These are phyloP conservation scores for Actinemys pallida DNA, from an alignment of 2,113 vertebrate species.

Conservation along the genomic window DNA sequence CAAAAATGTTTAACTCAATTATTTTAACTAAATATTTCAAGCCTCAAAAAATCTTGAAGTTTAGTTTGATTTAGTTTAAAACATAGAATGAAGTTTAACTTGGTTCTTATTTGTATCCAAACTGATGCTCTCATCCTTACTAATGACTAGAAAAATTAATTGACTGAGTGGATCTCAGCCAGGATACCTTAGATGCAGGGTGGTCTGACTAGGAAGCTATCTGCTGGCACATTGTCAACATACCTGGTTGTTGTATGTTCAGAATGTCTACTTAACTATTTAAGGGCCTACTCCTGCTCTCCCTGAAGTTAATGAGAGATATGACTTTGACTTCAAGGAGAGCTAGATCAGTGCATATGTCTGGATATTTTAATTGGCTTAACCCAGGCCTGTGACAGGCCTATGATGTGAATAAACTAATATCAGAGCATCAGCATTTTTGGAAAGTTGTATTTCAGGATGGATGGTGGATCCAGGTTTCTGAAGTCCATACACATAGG, in stretches of 20 bases:
- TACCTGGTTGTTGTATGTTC: background rate
- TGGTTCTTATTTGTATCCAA: background rate
- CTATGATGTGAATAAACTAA: background rate
- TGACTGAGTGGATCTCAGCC: background rate
- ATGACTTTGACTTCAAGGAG: background rate
- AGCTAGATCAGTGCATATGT: background rate
- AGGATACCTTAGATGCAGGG: background rate
- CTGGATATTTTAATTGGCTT: background rate
- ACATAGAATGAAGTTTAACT: background rate
- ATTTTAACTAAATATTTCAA: slow-evolving; percentile 3
- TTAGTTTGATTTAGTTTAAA: background rate
- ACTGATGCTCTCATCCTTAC: background rate
- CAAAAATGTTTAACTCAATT: slow-evolving; percentile 10
- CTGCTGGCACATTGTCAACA: background rate
- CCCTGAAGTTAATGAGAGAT: background rate
- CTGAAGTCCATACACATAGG: background rate
- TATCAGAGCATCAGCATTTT: background rate
- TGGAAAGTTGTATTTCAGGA: background rate
- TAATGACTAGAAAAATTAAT: background rate
- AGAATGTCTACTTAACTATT: background rate
- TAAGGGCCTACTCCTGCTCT: background rate
- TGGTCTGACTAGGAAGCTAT: background rate
- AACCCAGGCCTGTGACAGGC: background rate
- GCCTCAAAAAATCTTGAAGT: background rate
- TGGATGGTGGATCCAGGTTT: background rate